Base-by-base conservation (phyloP, 2,797 vertebrate genomes). In the Gymnothorax javanicus region DNA sequence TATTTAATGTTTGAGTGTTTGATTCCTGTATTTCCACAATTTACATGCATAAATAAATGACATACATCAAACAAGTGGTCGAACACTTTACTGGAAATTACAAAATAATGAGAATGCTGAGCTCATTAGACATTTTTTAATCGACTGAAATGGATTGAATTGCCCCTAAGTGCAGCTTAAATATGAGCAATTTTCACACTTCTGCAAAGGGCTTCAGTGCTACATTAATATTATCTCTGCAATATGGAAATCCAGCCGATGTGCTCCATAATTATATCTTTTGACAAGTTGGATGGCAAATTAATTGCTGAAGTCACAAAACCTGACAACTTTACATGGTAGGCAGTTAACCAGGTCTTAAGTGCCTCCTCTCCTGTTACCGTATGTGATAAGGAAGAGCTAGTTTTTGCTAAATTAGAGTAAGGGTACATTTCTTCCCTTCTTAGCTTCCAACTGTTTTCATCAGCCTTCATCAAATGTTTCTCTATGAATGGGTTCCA, bases 401-500 rank as follows among this genome's bases (percentile, higher is more conserved):
- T 54, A n/a, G 8, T 11, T 54, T 56, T n/a, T n/a, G 20, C 50
- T 54, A 11, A 81, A 54, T 23, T 8, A 27, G 50, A 81, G 50
- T 52, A 54, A 0, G 50, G 52, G 52, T 15, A 33, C 12, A 50
- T 77, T 77, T 77, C 23, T 77, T 77, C 12, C 52, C 50, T 52
- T 2, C 54, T 54, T 56, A 54, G 77, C 77, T 81, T 81, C 56
- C 77, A 56, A 81, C 77, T n/a, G 77, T 52, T 81, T 81, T 81
- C 77, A 81, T 52, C 77, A 81, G 50, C 77, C 54, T 81, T 81
- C 56, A 50, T 52, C 52, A 50, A 81, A 54, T 11, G 50, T 56
- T 56, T 12, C 17, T 23, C 77, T 81, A 52, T 50, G 25, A 52
- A 56, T 81, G 52, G 17, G 77, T 23, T 56, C 77, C 77, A 81